Conservation (phyloP, 1,140 invertebrate genomes). For the Calephelis virginiensis region DNA sequence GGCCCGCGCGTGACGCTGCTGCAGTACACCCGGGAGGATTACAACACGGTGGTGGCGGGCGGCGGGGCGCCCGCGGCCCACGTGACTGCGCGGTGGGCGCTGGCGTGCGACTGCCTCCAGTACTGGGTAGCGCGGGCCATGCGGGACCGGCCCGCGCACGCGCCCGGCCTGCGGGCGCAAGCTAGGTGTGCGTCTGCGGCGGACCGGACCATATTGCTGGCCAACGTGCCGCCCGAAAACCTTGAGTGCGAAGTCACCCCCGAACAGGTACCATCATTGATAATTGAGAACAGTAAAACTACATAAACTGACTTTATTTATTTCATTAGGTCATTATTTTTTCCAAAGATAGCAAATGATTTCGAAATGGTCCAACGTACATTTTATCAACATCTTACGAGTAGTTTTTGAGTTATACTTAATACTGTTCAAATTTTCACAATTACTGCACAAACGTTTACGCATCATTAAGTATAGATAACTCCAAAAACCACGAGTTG, state of each 20-base stretch:
- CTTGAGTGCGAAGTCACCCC: neutral
- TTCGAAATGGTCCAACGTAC: too few species aligned
- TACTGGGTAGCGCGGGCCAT: slow-evolving; percentile 38
- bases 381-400: too few species aligned
- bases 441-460: too few species aligned
- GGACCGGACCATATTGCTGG: neutral
- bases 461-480: too few species aligned
- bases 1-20: slow-evolving; percentile 21
- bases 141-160: slow-evolving; percentile 28
- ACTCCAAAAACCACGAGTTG: too few species aligned
- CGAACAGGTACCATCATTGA: neutral
- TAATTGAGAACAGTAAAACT: too few species aligned
- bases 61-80: neutral
- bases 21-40: slow-evolving; percentile 19
- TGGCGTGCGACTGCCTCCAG: slow-evolving; percentile 29
- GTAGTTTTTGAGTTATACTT: too few species aligned
- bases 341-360: too few species aligned
- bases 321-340: too few species aligned
- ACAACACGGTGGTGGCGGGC: slow-evolving; percentile 17
- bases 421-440: too few species aligned
- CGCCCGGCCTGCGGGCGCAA: neutral
- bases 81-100: slow-evolving; percentile 12
- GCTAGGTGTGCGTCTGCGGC: neutral
- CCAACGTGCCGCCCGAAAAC: neutral
- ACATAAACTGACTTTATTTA: too few species aligned